Evolutionary conservation across 2,797 vertebrate genomes (phyloP).

Genomic region (Bovichtus diacanthus): DNA sequence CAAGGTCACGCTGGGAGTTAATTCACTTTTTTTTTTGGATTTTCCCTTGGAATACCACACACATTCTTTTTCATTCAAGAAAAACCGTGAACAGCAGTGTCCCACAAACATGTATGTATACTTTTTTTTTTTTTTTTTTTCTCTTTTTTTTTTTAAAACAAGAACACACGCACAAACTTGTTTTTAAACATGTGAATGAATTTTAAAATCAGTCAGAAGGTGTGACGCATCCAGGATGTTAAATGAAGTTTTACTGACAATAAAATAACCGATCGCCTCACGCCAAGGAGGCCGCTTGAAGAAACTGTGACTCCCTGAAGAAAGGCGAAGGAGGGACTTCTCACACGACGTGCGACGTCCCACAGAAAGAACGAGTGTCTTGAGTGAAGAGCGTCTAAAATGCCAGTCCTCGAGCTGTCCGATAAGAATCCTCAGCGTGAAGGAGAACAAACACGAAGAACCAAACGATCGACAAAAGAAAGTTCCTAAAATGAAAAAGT

Average conservation of each 20-base stretch:
- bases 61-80: slow-evolving; percentile 37
- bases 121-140: slow-evolving; percentile 13
- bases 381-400: slow-evolving; percentile 39
- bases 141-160: slow-evolving; percentile 49
- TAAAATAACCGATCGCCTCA: slow-evolving; percentile 19
- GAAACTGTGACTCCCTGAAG: slow-evolving; percentile 8
- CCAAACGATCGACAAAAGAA: slow-evolving; percentile 20
- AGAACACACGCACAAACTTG: slow-evolving; percentile 50
- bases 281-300: background rate
- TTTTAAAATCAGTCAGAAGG: slow-evolving; percentile 52
- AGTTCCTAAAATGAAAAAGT: slow-evolving; percentile 45
- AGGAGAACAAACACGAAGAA: slow-evolving; percentile 38
- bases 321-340: slow-evolving; percentile 7
- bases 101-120: slow-evolving; percentile 51
- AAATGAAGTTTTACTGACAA: background rate
- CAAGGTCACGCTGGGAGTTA: slow-evolving; percentile 18
- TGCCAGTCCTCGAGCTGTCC: slow-evolving; percentile 57
- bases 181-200: slow-evolving; percentile 37
- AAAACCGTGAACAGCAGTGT: slow-evolving; percentile 46
- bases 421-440: slow-evolving; percentile 55
- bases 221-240: slow-evolving; percentile 27
- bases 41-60: slow-evolving; percentile 23
- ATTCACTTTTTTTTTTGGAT: background rate
- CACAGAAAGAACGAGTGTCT: slow-evolving; percentile 15
- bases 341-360: slow-evolving; percentile 9